Conservation (phyloP, 2,113 vertebrate species). For the Oxyura jamaicensis region DNA sequence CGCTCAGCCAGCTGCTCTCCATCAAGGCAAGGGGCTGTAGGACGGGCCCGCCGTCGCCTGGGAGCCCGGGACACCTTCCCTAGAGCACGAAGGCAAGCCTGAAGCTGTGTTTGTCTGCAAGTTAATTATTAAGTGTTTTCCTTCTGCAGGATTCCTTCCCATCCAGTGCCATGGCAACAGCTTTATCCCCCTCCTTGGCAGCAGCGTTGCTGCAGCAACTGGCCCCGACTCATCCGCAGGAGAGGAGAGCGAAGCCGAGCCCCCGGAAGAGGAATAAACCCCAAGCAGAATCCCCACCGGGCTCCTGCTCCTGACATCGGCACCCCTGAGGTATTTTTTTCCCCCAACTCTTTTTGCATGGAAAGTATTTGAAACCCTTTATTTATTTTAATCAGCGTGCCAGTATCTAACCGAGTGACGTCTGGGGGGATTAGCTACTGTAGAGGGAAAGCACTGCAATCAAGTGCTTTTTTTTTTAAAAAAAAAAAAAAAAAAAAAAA, state of each 20-base stretch:
- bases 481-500: not conserved
- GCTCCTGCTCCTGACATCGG: not conserved
- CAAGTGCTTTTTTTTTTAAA: not conserved
- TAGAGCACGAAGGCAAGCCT: not conserved
- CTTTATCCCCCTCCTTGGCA: constrained; percentile 65
- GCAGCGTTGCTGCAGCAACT: constrained; percentile 71
- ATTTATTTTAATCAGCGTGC: not conserved
- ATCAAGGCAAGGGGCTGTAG: not conserved
- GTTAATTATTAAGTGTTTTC: constrained; percentile 73
- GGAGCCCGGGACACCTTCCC: constrained; percentile 40
- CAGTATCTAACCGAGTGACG: not conserved
- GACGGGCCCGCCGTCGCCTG: not conserved
- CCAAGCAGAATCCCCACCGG: not conserved
- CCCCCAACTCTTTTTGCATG: not conserved
- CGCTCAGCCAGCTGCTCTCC: not conserved
- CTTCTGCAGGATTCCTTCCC: constrained; percentile 65
- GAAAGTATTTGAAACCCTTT: not conserved
- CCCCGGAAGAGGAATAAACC: constrained; percentile 15
- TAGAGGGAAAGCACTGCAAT: not conserved
- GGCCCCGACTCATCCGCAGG: constrained; percentile 62
- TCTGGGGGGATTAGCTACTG: not conserved
- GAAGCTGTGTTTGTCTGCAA: constrained; percentile 34
- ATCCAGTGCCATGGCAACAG: constrained; percentile 71
- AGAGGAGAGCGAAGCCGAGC: constrained; percentile 21
- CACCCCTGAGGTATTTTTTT: not conserved